Percentiles rank a stretch among this genome's conserved stretches.
phyloP scores from a whole-genome alignment of 1,140 invertebrate species.

The Cydia fagiglandana region DNA sequence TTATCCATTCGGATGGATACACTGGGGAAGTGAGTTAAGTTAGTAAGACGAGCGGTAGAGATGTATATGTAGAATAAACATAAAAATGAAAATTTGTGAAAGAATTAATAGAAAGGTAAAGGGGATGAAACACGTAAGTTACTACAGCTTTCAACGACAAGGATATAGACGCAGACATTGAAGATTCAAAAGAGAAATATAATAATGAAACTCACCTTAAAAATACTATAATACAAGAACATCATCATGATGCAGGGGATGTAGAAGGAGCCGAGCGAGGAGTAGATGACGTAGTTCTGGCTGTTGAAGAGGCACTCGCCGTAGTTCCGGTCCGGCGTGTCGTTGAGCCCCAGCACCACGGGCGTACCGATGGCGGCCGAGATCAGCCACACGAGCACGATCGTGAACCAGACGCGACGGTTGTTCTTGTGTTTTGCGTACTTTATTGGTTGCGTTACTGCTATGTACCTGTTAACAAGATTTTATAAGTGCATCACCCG shows the following conservation, averaged over 20 bases:
- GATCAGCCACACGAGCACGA: constrained; percentile 96
- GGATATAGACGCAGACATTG: too few relatives aligned
- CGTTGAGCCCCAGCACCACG: constrained; percentile 97
- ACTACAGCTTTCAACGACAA: too few relatives aligned
- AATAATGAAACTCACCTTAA: constrained; percentile 85
- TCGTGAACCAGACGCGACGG: constrained; percentile 95
- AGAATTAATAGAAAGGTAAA: too few relatives aligned
- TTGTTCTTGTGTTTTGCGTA: constrained; percentile 99
- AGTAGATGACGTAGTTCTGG: constrained; percentile 98
- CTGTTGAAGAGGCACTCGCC: constrained; percentile 98
- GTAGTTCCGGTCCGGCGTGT: constrained; percentile 87
- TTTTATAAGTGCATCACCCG: too few relatives aligned
- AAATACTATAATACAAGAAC: constrained; percentile 98
- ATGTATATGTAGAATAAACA: too few relatives aligned
- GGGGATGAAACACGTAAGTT: too few relatives aligned
- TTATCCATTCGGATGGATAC: too few relatives aligned
- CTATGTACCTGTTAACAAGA: constrained; percentile 92
- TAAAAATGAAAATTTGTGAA: too few relatives aligned
- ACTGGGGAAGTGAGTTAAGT: too few relatives aligned
- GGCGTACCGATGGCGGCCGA: constrained; percentile 98
- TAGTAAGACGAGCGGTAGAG: too few relatives aligned
- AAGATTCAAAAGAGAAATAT: not conserved
- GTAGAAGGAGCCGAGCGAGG: constrained; percentile 98
- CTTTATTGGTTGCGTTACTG: constrained; percentile 99
- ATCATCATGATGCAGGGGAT: constrained; percentile 99